Evolutionary conservation across 1,140 invertebrate genomes (phyloP).

Genomic region (Diorhabda elongata): DNA sequence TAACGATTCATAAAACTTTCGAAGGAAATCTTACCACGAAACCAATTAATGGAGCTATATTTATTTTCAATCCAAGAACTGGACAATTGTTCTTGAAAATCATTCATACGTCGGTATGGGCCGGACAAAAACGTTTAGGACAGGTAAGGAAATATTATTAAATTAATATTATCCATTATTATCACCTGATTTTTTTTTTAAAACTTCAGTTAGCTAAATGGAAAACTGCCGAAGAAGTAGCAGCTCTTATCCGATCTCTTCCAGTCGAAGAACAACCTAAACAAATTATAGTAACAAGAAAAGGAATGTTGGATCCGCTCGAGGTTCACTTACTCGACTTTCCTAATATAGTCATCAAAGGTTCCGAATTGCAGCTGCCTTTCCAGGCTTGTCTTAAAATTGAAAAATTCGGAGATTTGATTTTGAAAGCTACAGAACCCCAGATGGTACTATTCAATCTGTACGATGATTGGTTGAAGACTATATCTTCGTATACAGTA

Average conservation of each 20-base stretch:
- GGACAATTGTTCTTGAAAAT: slow-evolving; percentile 99
- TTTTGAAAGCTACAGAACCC: slow-evolving; percentile 98
- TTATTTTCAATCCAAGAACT: slow-evolving; percentile 99
- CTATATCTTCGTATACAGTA: slow-evolving; percentile 87
- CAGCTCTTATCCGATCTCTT: slow-evolving; percentile 95
- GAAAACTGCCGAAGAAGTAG: slow-evolving; percentile 99
- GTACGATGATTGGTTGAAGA: slow-evolving; percentile 99
- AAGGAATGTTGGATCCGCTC: slow-evolving; percentile 98
- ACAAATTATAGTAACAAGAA: slow-evolving; percentile 99
- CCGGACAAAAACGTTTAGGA: slow-evolving; percentile 91
- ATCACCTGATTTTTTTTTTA: not conserved
- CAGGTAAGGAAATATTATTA: slow-evolving; percentile 48
- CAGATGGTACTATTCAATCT: slow-evolving; percentile 99
- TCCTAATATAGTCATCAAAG: slow-evolving; percentile 99
- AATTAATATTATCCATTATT: not conserved
- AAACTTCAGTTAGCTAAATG: slow-evolving; percentile 85
- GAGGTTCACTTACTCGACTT: slow-evolving; percentile 99
- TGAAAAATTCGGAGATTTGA: slow-evolving; percentile 98
- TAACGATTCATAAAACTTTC: slow-evolving; percentile 99
- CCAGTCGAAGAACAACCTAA: slow-evolving; percentile 99
- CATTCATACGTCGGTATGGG: slow-evolving; percentile 99
- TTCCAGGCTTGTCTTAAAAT: slow-evolving; percentile 99
- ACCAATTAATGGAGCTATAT: slow-evolving; percentile 99
- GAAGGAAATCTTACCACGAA: slow-evolving; percentile 99
- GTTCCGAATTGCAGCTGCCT: slow-evolving; percentile 95